These are phyloP conservation scores for Phyllotreta cruciferae DNA, from an alignment of 2,888 invertebrate genomes.

Conservation along the genomic window DNA sequence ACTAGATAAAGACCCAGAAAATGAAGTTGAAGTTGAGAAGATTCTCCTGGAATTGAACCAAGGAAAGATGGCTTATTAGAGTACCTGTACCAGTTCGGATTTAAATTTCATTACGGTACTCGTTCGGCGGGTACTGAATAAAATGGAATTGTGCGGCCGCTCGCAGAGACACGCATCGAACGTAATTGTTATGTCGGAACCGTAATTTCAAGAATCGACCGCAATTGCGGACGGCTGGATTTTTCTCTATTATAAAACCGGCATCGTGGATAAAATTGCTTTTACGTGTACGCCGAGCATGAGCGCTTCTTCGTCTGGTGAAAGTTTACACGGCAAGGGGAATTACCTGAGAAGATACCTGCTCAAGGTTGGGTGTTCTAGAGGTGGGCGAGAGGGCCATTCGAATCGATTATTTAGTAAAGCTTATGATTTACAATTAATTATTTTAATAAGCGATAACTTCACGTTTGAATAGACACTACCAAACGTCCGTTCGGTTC, in stretches of 20 bases:
- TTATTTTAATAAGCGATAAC: not conserved
- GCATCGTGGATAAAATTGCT: constrained; percentile 28
- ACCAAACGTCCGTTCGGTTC: no score
- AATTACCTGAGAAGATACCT: constrained; percentile 17
- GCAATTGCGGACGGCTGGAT: constrained; percentile 16
- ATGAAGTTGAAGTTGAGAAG: no score
- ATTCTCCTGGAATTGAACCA: no score
- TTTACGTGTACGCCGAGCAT: constrained; percentile 13
- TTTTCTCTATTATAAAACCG: constrained; percentile 23
- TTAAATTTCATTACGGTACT: no score
- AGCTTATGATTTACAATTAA: no score
- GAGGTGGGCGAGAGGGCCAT: not conserved
- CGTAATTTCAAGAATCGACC: constrained; percentile 17
- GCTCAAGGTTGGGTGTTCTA: constrained; percentile 14
- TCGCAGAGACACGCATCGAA: not conserved
- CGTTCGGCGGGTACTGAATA: no score
- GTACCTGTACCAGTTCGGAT: no score
- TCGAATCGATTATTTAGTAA: not conserved
- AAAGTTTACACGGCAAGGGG: constrained; percentile 18
- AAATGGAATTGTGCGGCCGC: no score
- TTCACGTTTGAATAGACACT: no score
- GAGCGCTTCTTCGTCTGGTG: constrained; percentile 19
- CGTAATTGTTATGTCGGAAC: constrained; percentile 9
- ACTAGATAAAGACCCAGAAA: no score
- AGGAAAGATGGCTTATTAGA: no score